Conservation (phyloP, 92 coral and sea anemone genomes). For the Porites cylindrica region DNA sequence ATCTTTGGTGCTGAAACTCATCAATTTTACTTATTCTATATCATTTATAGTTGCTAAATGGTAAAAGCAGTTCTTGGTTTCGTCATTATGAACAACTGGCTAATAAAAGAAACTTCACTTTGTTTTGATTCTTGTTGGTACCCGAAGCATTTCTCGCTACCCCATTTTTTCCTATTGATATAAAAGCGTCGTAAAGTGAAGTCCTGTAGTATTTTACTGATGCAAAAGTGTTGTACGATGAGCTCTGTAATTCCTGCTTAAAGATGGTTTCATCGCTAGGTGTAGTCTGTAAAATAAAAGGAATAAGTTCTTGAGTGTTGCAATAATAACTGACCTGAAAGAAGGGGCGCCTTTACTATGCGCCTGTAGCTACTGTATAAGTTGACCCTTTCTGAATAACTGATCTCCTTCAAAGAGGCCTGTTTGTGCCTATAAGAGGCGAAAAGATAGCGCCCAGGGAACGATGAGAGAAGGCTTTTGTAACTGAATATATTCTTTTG, state of each 20-base stretch:
- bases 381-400: too few species aligned
- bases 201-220: slow-evolving; percentile 54
- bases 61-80: neutral
- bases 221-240: slow-evolving; percentile 54
- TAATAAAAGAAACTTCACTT: slow-evolving; percentile 40
- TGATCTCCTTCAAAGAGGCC: too few species aligned
- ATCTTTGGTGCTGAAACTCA: too few species aligned
- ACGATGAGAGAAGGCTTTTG: too few species aligned
- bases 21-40: too few species aligned
- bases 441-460: too few species aligned
- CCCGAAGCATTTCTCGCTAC: slow-evolving; percentile 38
- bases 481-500: too few species aligned
- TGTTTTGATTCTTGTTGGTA: slow-evolving; percentile 40
- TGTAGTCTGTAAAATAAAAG: slow-evolving; percentile 18
- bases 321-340: too few species aligned
- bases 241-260: slow-evolving; percentile 29
- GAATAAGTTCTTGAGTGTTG: neutral
- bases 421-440: too few species aligned
- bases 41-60: neutral
- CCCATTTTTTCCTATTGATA: slow-evolving; percentile 54
- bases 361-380: too few species aligned
- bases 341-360: too few species aligned
- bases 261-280: slow-evolving; percentile 55
- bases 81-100: slow-evolving; percentile 3
- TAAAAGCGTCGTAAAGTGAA: slow-evolving; percentile 42